A percentile compares a stretch with the other conserved stretches of the same genome.
These are phyloP conservation scores for Bufotes viridis DNA, from an alignment of 2,797 vertebrate species.

Conservation along the genomic window DNA sequence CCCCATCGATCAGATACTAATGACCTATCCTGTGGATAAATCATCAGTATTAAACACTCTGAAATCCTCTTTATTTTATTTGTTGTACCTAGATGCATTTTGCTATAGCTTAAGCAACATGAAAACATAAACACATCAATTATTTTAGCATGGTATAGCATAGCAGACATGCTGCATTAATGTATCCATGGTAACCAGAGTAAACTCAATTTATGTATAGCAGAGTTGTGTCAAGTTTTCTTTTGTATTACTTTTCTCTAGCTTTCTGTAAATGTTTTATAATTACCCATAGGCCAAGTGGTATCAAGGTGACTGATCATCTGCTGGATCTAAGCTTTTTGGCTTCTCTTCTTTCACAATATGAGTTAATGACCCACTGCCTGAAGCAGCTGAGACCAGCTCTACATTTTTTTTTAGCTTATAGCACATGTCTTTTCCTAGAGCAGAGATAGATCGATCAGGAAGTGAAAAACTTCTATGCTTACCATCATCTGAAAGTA, in stretches of 20 bases:
- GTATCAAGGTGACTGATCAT: constrained; percentile 52
- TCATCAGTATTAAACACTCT: no score
- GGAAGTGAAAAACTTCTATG: constrained; percentile 32
- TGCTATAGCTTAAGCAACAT: not conserved
- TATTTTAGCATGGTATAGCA: not conserved
- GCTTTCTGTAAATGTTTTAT: constrained; percentile 53
- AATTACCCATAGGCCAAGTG: constrained; percentile 54
- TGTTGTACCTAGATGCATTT: not conserved
- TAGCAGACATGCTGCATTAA: not conserved
- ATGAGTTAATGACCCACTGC: constrained; percentile 57
- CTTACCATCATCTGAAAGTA: constrained; percentile 14
- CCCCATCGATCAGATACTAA: no score
- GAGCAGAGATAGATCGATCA: constrained; percentile 51
- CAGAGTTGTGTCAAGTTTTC: constrained; percentile 12
- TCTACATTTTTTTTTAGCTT: constrained; percentile 48
- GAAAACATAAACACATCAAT: not conserved
- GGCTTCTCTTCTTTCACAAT: constrained; percentile 30
- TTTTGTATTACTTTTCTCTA: constrained; percentile 31
- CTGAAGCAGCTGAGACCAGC: constrained; percentile 32
- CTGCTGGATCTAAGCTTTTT: constrained; percentile 45
- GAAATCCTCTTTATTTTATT: not conserved
- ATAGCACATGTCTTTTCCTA: constrained; percentile 49
- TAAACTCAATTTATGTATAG: not conserved
- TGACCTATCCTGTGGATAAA: no score
- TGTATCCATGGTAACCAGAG: not conserved